Percentiles rank a stretch among this genome's conserved stretches.
Conservation (phyloP, 2,888 invertebrate species). For the Eupeodes luniger region DNA sequence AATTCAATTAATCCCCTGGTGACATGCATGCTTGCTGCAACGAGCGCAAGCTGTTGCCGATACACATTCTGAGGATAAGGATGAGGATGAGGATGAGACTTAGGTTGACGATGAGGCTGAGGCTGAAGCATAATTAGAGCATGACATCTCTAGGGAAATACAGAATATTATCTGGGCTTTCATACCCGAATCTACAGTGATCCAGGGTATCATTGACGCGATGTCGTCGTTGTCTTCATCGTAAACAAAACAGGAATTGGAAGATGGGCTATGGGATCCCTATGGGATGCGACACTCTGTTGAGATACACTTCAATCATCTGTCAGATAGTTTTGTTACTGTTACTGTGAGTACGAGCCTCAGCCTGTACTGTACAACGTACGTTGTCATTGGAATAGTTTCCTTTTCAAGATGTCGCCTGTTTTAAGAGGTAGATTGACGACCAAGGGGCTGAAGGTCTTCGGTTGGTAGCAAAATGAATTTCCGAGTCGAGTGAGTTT, state of each 20-base stretch:
- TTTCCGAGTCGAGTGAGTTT: slow-evolving; percentile 37
- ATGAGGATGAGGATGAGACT: too few species aligned
- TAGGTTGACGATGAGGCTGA: too few species aligned
- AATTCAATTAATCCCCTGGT: slow-evolving; percentile 66
- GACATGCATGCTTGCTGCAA: slow-evolving; percentile 8
- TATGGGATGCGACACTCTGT: slow-evolving; percentile 52
- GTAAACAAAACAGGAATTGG: slow-evolving; percentile 54
- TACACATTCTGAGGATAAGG: slow-evolving; percentile 21
- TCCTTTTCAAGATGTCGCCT: slow-evolving; percentile 34
- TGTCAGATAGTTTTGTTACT: slow-evolving; percentile 58
- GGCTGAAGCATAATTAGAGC: slow-evolving; percentile 57
- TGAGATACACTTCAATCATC: slow-evolving; percentile 62
- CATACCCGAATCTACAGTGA: slow-evolving; percentile 30
- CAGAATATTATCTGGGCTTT: slow-evolving; percentile 32
- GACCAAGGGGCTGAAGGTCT: background rate
- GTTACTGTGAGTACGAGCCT: slow-evolving; percentile 20
- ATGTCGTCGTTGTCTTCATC: slow-evolving; percentile 1
- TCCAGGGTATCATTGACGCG: slow-evolving; percentile 58
- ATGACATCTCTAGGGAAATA: slow-evolving; percentile 66
- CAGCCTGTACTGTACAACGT: background rate
- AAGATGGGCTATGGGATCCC: slow-evolving; percentile 24
- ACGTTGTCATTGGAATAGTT: slow-evolving; percentile 30
- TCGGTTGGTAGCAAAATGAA: slow-evolving; percentile 42
- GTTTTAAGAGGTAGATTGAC: background rate
- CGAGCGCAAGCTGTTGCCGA: slow-evolving; percentile 9